Conservation (phyloP, 2,888 invertebrate species). For the Dolichopus griseipennis region DNA sequence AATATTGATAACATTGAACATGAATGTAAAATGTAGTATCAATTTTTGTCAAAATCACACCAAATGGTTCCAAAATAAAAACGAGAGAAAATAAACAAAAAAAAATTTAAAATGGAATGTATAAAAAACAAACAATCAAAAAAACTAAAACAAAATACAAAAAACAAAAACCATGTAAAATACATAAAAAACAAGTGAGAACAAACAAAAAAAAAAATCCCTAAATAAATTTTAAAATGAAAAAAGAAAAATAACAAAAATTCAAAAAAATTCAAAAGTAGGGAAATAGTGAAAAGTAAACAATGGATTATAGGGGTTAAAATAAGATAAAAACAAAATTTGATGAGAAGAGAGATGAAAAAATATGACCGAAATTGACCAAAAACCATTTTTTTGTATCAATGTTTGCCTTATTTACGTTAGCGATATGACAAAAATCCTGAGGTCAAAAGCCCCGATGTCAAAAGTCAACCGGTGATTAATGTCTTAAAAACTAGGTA, state of each 20-base stretch:
- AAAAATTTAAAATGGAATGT: neutral
- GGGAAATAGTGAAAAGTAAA: too few species aligned
- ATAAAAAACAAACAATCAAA: too few species aligned
- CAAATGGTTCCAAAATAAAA: neutral
- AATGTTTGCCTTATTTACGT: neutral
- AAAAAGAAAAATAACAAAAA: too few species aligned
- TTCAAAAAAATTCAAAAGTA: too few species aligned
- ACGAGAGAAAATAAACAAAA: neutral
- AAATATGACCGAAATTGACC: constrained; percentile 1
- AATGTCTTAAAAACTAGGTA: too few species aligned
- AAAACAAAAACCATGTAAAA: too few species aligned
- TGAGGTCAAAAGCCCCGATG: too few species aligned
- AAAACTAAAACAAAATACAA: too few species aligned
- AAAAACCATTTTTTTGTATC: neutral
- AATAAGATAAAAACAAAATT: neutral
- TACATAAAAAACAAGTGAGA: neutral
- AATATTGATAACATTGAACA: neutral
- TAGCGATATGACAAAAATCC: too few species aligned
- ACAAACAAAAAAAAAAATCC: neutral
- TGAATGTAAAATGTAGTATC: neutral
- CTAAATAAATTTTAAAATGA: too few species aligned
- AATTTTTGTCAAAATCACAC: neutral
- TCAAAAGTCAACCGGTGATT: too few species aligned
- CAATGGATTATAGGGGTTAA: neutral
- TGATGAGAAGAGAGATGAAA: neutral